These are phyloP conservation scores for Toxotes chatareus DNA, from an alignment of 2,113 vertebrate species.

Conservation along the genomic window DNA sequence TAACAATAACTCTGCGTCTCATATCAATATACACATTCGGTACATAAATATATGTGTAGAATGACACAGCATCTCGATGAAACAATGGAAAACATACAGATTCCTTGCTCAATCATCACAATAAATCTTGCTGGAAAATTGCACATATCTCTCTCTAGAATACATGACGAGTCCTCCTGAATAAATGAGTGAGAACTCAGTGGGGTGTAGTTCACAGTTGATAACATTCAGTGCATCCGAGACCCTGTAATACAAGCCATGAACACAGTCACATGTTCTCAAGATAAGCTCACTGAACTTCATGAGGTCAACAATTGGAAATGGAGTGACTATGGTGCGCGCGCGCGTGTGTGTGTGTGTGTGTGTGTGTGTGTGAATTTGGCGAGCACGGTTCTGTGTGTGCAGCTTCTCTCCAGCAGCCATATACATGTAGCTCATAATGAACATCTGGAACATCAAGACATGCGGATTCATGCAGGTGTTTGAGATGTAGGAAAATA, in stretches of 20 bases:
- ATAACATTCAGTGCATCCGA: conserved; percentile 75
- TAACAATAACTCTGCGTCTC: conserved; percentile 73
- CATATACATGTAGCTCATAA: background rate
- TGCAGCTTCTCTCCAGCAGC: conserved; percentile 21
- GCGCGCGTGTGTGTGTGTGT: conserved; percentile 19
- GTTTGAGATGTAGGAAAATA: conserved; percentile 22
- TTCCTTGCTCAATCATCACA: conserved; percentile 55
- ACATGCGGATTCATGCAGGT: conserved; percentile 52
- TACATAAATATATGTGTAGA: conserved; percentile 78
- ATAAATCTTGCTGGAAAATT: conserved; percentile 56
- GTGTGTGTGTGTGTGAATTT: conserved; percentile 35
- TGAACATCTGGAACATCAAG: conserved; percentile 43
- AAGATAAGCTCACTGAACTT: conserved; percentile 46
- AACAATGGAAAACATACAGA: conserved; percentile 70
- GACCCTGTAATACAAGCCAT: conserved; percentile 58
- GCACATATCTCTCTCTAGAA: conserved; percentile 58
- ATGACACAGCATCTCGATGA: conserved; percentile 64
- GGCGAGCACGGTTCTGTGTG: conserved; percentile 17
- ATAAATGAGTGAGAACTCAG: conserved; percentile 55
- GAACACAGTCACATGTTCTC: conserved; percentile 59
- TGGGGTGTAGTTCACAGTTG: conserved; percentile 68
- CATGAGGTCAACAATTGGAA: conserved; percentile 25
- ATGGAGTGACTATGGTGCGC: conserved; percentile 13
- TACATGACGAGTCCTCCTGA: conserved; percentile 46
- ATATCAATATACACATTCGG: conserved; percentile 76